Conservation (phyloP, 2,113 vertebrate genomes). For the Cololabis saira region DNA sequence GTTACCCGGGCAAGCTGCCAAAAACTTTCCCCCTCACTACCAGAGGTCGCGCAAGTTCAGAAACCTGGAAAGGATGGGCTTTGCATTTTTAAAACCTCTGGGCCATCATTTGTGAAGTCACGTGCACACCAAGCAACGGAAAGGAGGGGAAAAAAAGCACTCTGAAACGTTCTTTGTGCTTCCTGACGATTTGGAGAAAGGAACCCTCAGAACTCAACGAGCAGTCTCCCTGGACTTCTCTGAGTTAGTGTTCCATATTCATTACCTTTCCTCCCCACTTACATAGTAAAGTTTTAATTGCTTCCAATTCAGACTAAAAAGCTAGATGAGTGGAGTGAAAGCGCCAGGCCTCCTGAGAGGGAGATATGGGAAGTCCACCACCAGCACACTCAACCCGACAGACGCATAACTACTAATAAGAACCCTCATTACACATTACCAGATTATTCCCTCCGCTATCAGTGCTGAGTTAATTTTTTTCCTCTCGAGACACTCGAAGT, state of each 20-base stretch:
- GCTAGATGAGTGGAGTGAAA: constrained; percentile 54
- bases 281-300: constrained; percentile 75
- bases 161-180: constrained; percentile 69
- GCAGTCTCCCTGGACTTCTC: constrained; percentile 62
- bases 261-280: constrained; percentile 65
- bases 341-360: constrained; percentile 49
- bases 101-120: constrained; percentile 51
- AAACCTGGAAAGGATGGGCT: constrained; percentile 72
- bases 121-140: constrained; percentile 36
- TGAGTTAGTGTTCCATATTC: constrained; percentile 76
- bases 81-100: constrained; percentile 74
- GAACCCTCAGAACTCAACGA: constrained; percentile 67
- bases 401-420: constrained; percentile 64
- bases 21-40: constrained; percentile 70
- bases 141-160: constrained; percentile 17
- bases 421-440: constrained; percentile 69
- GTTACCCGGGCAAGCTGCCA: constrained; percentile 66
- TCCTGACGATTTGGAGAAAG: constrained; percentile 64
- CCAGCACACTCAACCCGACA: constrained; percentile 61
- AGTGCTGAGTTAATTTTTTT: constrained; percentile 34
- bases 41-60: constrained; percentile 74
- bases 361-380: constrained; percentile 64
- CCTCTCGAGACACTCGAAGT: constrained; percentile 22
- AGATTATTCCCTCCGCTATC: constrained; percentile 64
- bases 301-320: constrained; percentile 66